phyloP scores from a whole-genome alignment of 2,888 invertebrate genomes.

The Scaptodrosophila latifasciaeformis region DNA sequence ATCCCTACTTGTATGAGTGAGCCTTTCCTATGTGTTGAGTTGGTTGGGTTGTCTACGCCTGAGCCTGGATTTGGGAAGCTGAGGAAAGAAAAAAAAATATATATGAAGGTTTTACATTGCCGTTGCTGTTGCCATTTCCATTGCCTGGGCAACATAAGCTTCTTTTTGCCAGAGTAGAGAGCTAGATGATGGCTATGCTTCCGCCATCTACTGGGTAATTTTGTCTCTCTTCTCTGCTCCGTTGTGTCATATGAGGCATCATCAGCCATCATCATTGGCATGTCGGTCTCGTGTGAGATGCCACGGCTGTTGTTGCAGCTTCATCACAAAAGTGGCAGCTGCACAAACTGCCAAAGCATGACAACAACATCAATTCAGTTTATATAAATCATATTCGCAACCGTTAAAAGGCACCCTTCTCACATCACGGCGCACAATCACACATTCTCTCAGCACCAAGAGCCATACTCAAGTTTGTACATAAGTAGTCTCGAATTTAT shows the following conservation, averaged over 20 bases:
- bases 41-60: no score
- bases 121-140: neutral
- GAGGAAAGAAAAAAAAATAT: neutral
- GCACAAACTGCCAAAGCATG: constrained; percentile 16
- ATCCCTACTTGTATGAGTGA: neutral
- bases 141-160: no score
- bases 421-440: neutral
- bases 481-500: constrained; percentile 7
- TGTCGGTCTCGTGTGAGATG: neutral
- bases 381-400: constrained; percentile 21
- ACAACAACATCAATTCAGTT: constrained; percentile 17
- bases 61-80: no score
- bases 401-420: neutral
- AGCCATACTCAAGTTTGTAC: neutral
- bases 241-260: no score
- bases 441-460: no score
- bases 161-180: neutral
- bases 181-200: neutral
- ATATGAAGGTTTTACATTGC: neutral
- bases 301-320: constrained; percentile 3
- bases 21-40: no score
- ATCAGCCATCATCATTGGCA: constrained; percentile 24
- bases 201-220: constrained; percentile 1
- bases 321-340: constrained; percentile 20
- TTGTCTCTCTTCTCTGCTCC: no score